Conservation (phyloP, 2,113 vertebrate species). For the Serilophus lunatus region DNA sequence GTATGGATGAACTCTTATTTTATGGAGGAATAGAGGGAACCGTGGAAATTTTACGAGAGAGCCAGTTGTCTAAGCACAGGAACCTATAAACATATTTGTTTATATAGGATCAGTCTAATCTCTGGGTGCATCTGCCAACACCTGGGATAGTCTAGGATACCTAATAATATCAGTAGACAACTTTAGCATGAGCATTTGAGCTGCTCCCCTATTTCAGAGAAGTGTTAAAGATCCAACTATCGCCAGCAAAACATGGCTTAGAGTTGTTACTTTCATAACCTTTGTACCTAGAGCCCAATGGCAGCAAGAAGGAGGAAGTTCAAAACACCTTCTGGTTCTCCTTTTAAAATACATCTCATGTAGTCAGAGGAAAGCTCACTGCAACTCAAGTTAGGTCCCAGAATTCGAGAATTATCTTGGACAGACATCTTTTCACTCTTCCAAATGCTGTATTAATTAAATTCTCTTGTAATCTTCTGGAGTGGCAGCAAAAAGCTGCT, state of each 20-base stretch:
- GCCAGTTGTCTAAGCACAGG: background rate
- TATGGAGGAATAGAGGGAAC: background rate
- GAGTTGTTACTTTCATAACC: background rate
- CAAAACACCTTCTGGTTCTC: background rate
- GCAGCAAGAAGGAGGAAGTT: background rate
- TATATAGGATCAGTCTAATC: background rate
- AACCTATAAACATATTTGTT: too few relatives aligned
- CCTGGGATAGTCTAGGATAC: background rate
- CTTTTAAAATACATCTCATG: background rate
- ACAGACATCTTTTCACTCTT: slow-evolving; percentile 15
- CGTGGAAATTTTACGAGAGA: fast-evolving
- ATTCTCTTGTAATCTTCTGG: background rate
- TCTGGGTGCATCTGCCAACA: background rate
- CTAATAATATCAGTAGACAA: background rate
- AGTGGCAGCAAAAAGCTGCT: background rate
- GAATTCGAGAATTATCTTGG: background rate
- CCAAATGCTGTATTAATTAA: slow-evolving; percentile 4
- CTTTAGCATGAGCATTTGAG: background rate
- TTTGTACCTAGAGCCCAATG: background rate
- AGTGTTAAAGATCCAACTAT: background rate
- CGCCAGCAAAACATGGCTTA: background rate
- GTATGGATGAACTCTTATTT: background rate
- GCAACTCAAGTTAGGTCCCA: background rate
- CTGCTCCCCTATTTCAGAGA: background rate
- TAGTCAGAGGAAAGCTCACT: background rate